Evolutionary conservation across 2,797 vertebrate genomes (phyloP).

Genomic region (Onychomys leucogaster): DNA sequence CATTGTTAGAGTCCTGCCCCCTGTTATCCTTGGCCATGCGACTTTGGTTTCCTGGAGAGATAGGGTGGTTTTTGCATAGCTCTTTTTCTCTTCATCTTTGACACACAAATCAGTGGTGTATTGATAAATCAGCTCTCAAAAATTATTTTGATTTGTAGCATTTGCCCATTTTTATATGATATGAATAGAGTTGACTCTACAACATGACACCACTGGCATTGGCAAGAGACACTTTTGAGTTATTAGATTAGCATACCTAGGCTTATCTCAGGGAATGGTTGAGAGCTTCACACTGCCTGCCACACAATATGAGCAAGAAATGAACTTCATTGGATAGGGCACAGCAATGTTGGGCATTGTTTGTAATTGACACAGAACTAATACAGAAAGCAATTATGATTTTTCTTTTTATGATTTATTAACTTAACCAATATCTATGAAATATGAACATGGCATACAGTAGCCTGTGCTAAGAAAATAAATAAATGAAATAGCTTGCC

Average conservation of each 20-base stretch:
- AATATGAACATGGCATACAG: neutral
- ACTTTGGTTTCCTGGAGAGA: neutral
- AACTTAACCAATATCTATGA: constrained; percentile 3
- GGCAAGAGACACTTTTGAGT: neutral
- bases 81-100: constrained; percentile 10
- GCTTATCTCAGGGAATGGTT: neutral
- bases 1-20: neutral
- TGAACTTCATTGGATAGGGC: neutral
- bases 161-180: neutral
- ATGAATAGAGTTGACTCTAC: neutral
- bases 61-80: neutral
- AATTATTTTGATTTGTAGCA: neutral
- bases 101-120: neutral
- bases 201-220: neutral
- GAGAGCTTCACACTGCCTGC: neutral
- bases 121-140: neutral
- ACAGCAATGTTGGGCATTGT: neutral
- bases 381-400: neutral
- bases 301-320: neutral
- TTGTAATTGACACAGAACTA: constrained; percentile 9
- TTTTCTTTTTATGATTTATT: neutral
- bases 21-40: neutral
- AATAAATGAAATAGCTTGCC: neutral
- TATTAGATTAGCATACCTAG: neutral
- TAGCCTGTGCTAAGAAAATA: neutral